A percentile compares a stretch with the other conserved stretches of the same genome.
phyloP scores from a whole-genome alignment of 2,888 invertebrate species.

The Tenodera sinensis region DNA sequence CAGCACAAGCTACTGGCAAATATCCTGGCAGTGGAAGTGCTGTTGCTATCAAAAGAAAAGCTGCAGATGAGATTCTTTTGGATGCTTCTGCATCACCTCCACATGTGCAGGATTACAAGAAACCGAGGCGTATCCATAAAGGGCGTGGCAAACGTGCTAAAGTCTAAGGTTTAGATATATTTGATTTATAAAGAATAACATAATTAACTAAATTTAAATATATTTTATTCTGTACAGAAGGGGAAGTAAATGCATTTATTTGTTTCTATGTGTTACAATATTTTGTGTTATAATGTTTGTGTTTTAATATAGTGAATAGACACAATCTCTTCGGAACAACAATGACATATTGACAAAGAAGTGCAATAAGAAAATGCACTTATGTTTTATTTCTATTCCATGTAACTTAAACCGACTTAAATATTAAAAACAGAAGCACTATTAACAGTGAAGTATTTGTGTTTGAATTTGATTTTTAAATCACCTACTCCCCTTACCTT shows the following conservation, averaged over 20 bases:
- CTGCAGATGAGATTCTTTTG: background rate
- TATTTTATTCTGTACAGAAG: background rate
- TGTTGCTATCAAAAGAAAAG: background rate
- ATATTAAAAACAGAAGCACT: too few relatives aligned
- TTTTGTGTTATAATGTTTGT: background rate
- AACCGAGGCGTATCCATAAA: constrained; percentile 14
- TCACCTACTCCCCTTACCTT: too few relatives aligned
- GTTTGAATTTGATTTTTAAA: too few relatives aligned
- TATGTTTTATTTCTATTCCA: background rate
- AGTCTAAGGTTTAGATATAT: background rate
- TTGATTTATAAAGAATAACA: background rate
- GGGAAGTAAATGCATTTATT: background rate
- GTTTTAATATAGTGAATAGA: background rate
- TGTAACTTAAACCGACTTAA: too few relatives aligned
- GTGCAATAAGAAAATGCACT: background rate
- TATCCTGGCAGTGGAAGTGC: background rate
- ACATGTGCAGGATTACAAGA: background rate
- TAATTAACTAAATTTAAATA: background rate
- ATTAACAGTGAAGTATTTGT: too few relatives aligned
- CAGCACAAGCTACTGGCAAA: background rate
- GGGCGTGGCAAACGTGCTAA: constrained; percentile 18
- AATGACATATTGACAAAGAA: background rate
- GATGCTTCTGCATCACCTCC: background rate
- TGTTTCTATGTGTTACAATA: background rate
- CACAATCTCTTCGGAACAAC: background rate